Percentiles rank a stretch among this genome's conserved stretches.
phyloP scores from a whole-genome alignment of 2,888 invertebrate genomes.

The Elmis aenea region DNA sequence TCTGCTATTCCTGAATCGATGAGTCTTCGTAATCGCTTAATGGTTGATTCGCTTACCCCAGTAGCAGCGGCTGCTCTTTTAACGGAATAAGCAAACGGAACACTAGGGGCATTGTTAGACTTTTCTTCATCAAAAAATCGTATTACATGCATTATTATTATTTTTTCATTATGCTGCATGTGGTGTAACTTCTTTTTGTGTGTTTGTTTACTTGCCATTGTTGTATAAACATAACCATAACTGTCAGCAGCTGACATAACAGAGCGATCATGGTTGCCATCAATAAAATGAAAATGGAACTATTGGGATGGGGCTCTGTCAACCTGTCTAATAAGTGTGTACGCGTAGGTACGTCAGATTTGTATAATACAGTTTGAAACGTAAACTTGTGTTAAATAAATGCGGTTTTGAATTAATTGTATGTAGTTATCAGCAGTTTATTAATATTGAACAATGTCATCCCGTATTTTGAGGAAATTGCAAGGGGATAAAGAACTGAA shows the following conservation, averaged over 20 bases:
- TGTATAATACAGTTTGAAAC: too few species aligned
- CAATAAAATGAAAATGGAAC: too few species aligned
- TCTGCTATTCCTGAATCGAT: background rate
- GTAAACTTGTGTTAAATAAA: too few species aligned
- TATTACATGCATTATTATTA: conserved; percentile 3
- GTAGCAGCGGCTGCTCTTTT: conserved; percentile 8
- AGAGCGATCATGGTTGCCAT: background rate
- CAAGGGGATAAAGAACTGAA: conserved; percentile 54
- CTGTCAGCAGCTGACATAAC: background rate
- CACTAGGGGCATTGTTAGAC: conserved; percentile 3
- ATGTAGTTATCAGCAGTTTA: background rate
- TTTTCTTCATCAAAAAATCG: conserved; percentile 8
- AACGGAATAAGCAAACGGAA: conserved; percentile 6
- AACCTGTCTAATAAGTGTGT: too few species aligned
- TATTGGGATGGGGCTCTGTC: too few species aligned
- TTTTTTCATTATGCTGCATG: conserved; percentile 7
- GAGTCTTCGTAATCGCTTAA: conserved; percentile 5
- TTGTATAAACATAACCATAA: conserved; percentile 3
- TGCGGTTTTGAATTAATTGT: background rate
- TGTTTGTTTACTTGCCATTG: background rate
- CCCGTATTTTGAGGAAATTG: conserved; percentile 60
- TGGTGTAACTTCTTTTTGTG: conserved; percentile 5
- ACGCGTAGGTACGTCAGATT: too few species aligned
- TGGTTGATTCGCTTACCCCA: conserved; percentile 7
- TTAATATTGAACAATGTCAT: conserved; percentile 51